Evolutionary conservation across 2,113 vertebrate species (phyloP).

Genomic region (Stictonetta naevosa): DNA sequence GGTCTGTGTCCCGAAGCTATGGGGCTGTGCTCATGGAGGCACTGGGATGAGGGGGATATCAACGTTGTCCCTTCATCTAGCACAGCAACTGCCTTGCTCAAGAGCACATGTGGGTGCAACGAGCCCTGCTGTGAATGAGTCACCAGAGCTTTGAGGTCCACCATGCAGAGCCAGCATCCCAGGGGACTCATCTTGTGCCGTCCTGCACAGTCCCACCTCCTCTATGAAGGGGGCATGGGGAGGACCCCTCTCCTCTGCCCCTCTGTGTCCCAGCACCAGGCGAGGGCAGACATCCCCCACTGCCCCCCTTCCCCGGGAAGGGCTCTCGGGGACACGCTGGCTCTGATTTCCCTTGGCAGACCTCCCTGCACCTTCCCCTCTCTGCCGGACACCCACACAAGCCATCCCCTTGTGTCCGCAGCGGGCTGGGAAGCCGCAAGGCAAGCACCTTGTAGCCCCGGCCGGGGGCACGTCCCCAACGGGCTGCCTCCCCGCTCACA

Average conservation of each 20-base stretch:
- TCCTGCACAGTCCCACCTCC: neutral
- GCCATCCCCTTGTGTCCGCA: neutral
- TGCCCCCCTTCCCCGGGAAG: neutral
- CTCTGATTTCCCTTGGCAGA: neutral
- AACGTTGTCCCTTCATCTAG: neutral
- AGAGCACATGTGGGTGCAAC: fast-evolving
- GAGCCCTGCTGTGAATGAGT: neutral
- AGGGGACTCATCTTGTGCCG: neutral
- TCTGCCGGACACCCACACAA: neutral
- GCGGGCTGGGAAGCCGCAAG: neutral
- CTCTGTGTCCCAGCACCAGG: neutral
- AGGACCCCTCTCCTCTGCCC: neutral
- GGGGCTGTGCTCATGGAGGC: neutral
- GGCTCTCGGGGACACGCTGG: neutral
- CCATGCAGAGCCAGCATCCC: neutral
- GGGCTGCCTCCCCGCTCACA: neutral
- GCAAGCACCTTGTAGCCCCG: neutral
- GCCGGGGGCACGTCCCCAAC: neutral
- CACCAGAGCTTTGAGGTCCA: neutral
- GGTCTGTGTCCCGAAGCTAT: neutral
- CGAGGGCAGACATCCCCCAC: fast-evolving
- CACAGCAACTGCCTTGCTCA: fast-evolving
- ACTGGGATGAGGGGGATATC: neutral
- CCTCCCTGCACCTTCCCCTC: neutral
- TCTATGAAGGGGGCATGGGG: neutral